Percentiles rank a stretch among this genome's conserved stretches.
phyloP scores from a whole-genome alignment of 2,888 invertebrate genomes.

The Drosophila kuntzei region DNA sequence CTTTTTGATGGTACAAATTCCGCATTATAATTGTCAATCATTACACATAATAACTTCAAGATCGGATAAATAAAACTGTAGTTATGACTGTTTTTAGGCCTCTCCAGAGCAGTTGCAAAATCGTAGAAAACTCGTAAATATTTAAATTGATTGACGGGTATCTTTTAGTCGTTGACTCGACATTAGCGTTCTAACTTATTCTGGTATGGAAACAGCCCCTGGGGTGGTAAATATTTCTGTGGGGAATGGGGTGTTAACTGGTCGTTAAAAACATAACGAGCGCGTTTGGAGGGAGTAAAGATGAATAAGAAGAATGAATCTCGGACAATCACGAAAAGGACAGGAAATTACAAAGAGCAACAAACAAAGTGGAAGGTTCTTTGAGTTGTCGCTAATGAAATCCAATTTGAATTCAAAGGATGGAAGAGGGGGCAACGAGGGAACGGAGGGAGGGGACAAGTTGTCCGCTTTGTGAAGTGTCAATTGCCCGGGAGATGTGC shows the following conservation, averaged over 20 bases:
- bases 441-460: background rate
- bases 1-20: too few species aligned
- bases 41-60: too few species aligned
- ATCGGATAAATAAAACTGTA: too few species aligned
- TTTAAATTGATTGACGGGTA: background rate
- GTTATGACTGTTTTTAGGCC: too few species aligned
- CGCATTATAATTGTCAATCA: too few species aligned
- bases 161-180: background rate
- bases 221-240: constrained; percentile 15
- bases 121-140: background rate
- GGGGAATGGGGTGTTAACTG: constrained; percentile 51
- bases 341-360: constrained; percentile 48
- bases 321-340: constrained; percentile 23
- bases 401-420: constrained; percentile 46
- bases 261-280: constrained; percentile 64
- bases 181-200: background rate
- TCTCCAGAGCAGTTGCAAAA: background rate
- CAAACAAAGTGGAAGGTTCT: constrained; percentile 54
- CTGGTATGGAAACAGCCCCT: constrained; percentile 35
- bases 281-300: constrained; percentile 9
- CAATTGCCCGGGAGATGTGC: constrained; percentile 33
- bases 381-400: constrained; percentile 59
- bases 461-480: constrained; percentile 31
- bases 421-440: background rate
- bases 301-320: constrained; percentile 14